Evolutionary conservation across 2,113 vertebrate species (phyloP).

Genomic region (Podarcis muralis): DNA sequence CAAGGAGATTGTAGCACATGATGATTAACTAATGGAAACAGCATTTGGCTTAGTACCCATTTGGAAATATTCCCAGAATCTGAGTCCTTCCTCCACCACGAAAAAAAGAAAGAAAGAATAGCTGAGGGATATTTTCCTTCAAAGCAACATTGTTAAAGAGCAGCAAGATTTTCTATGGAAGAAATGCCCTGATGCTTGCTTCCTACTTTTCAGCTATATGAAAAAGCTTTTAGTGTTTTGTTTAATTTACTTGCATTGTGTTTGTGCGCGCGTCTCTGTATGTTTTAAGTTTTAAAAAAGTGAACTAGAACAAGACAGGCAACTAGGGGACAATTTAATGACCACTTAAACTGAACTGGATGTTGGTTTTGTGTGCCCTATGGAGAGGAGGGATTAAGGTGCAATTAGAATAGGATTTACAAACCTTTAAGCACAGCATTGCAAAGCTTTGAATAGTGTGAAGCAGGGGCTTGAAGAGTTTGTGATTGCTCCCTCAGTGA

Average conservation of each 20-base stretch:
- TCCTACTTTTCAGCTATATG: conserved; percentile 3
- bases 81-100: neutral
- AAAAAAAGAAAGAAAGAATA: conserved; percentile 2
- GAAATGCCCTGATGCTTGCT: conserved; percentile 14
- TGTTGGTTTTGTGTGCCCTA: neutral
- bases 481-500: neutral
- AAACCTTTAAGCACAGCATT: neutral
- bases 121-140: neutral
- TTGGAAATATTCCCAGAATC: conserved; percentile 15
- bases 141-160: conserved; percentile 14
- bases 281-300: neutral
- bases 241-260: neutral
- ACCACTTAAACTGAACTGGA: neutral
- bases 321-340: conserved; percentile 14
- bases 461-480: neutral
- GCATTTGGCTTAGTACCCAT: conserved; percentile 18
- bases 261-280: neutral
- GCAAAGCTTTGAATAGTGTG: neutral
- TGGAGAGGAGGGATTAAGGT: neutral
- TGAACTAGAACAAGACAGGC: neutral
- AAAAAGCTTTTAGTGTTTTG: conserved; percentile 27
- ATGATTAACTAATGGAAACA: conserved; percentile 30
- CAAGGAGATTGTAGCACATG: conserved; percentile 19
- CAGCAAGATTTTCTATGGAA: conserved; percentile 13
- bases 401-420: conserved; percentile 9